phyloP scores from a whole-genome alignment of 1,140 invertebrate genomes.

The Drosophila tropicalis region DNA sequence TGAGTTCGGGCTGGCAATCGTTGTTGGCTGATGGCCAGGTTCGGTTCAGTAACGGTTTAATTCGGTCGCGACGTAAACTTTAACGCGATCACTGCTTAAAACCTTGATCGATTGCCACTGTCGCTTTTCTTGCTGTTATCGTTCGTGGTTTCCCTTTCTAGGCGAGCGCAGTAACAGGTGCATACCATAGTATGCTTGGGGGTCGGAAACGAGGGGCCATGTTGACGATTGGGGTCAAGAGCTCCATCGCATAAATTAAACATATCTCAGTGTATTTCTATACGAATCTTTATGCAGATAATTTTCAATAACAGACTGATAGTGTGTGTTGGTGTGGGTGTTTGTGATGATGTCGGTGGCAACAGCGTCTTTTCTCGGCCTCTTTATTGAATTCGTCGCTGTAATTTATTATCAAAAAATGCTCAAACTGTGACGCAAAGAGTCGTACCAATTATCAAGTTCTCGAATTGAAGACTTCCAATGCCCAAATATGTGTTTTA shows the following conservation, averaged over 20 bases:
- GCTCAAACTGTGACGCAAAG: slow-evolving; percentile 6
- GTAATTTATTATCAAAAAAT: slow-evolving; percentile 16
- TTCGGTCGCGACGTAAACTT: slow-evolving; percentile 1
- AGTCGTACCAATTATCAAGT: slow-evolving; percentile 11
- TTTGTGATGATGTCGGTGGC: neutral
- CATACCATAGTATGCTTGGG: slow-evolving; percentile 5
- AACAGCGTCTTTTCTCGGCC: neutral
- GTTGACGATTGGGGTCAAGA: slow-evolving; percentile 17
- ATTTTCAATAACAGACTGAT: neutral
- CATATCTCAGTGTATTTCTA: neutral
- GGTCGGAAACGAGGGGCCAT: neutral
- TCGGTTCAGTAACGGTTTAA: slow-evolving; percentile 12
- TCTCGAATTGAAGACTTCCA: neutral
- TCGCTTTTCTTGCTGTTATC: slow-evolving; percentile 8
- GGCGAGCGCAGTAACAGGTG: slow-evolving; percentile 3
- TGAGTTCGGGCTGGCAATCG: neutral
- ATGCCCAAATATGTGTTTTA: neutral
- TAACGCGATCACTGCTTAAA: slow-evolving; percentile 4
- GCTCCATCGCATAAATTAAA: slow-evolving; percentile 3
- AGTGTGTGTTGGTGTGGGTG: slow-evolving; percentile 9
- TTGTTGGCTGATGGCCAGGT: slow-evolving; percentile 2
- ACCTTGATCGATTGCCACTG: slow-evolving; percentile 17
- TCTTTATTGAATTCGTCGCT: neutral
- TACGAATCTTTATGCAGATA: neutral
- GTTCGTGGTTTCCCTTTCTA: slow-evolving; percentile 3